Evolutionary conservation across 2,888 invertebrate species (phyloP).

Genomic region (Ormyrus labotus): DNA sequence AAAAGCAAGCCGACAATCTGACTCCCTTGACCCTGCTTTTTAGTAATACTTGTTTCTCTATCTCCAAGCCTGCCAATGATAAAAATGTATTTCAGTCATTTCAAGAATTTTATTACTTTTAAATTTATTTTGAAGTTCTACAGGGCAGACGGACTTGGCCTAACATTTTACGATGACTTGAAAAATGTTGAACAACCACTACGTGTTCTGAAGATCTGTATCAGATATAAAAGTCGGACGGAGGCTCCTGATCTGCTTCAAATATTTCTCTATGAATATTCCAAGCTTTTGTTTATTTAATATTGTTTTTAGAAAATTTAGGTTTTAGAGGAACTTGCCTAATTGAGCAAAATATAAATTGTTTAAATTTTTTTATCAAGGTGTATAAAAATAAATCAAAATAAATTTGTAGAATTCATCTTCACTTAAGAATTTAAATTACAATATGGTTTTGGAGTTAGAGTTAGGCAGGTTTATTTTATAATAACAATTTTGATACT

Average conservation of each 20-base stretch:
- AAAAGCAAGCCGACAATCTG: conserved; percentile 57
- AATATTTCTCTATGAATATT: conserved; percentile 23
- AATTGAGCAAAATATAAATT: conserved; percentile 21
- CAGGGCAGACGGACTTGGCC: conserved; percentile 46
- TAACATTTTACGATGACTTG: conserved; percentile 48
- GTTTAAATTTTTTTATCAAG: neutral
- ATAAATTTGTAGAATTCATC: conserved; percentile 5
- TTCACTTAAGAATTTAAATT: neutral
- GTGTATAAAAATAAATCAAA: neutral
- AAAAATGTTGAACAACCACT: conserved; percentile 48
- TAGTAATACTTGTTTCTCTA: conserved; percentile 29
- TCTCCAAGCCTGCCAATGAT: conserved; percentile 14
- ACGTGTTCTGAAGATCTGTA: conserved; percentile 48
- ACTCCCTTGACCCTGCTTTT: conserved; percentile 52
- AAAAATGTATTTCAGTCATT: conserved; percentile 6
- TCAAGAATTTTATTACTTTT: conserved; percentile 21
- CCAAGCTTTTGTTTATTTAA: conserved; percentile 35
- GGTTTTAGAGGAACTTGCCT: conserved; percentile 38
- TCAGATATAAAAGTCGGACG: conserved; percentile 33
- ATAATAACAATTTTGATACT: conserved; percentile 22
- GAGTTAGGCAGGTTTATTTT: conserved; percentile 35
- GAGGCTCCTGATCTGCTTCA: conserved; percentile 41
- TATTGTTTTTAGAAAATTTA: conserved; percentile 17
- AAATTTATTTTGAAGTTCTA: conserved; percentile 47
- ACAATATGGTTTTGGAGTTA: conserved; percentile 15